Percentiles rank a stretch among this genome's conserved stretches.
Conservation (phyloP, 2,113 vertebrate genomes). For the mouse (Mus musculus) region GRCm39 chr15:20139001-20139500, state of each 20-base stretch:
- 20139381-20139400: background rate
- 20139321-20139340: slow-evolving; percentile 64
- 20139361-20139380: background rate
- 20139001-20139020: background rate
- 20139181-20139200: background rate
- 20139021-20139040: background rate
- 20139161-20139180: background rate
- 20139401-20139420: background rate
- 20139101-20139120: slow-evolving; percentile 3
- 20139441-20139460: background rate
- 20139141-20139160: slow-evolving; percentile 57
- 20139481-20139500: background rate
- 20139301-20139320: slow-evolving; percentile 56
- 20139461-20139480: background rate
- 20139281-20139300: slow-evolving; percentile 59
- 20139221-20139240: background rate
- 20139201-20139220: background rate
- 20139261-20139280: slow-evolving; percentile 69
- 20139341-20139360: background rate
- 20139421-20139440: background rate
- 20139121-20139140: slow-evolving; percentile 55
- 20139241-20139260: slow-evolving; percentile 37
- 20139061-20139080: background rate
- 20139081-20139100: background rate
- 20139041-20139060: slow-evolving; percentile 41